A percentile compares a stretch with the other conserved stretches of the same genome.
These are phyloP conservation scores for Paraescarpia echinospica DNA, from an alignment of 1,140 invertebrate species.

Conservation along the genomic window DNA sequence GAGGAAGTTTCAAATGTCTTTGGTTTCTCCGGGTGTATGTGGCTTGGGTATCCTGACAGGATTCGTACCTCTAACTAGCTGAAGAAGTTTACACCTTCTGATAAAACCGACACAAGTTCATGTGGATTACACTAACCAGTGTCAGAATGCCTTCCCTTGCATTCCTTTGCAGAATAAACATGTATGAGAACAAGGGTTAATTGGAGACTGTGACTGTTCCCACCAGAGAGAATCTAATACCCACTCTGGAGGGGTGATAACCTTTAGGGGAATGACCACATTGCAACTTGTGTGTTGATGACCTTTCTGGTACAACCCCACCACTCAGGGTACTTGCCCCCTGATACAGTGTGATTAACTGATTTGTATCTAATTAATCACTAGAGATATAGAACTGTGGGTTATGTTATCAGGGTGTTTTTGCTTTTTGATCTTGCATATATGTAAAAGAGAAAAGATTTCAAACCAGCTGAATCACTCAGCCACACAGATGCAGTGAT, in stretches of 20 bases:
- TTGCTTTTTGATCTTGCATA: not conserved
- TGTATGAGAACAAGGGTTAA: not conserved
- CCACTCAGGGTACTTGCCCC: not conserved
- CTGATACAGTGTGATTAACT: not conserved
- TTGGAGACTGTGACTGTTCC: not conserved
- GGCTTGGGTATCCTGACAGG: not conserved
- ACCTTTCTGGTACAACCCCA: not conserved
- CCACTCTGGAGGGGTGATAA: not conserved
- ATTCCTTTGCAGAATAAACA: not conserved
- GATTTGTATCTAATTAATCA: not conserved
- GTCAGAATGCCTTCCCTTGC: not conserved
- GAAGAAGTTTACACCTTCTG: slow-evolving; percentile 5
- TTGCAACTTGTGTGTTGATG: not conserved
- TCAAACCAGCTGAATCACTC: not conserved
- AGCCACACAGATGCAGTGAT: not conserved
- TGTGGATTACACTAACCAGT: not conserved
- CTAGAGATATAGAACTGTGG: not conserved
- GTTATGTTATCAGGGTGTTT: not conserved
- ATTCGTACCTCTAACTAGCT: not conserved
- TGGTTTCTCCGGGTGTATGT: not conserved
- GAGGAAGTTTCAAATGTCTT: not conserved
- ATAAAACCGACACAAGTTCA: not conserved
- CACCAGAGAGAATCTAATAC: not conserved
- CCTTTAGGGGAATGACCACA: not conserved
- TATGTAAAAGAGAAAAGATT: not conserved